Conservation (phyloP, 2,797 vertebrate species). For the Poecilia wingei region DNA sequence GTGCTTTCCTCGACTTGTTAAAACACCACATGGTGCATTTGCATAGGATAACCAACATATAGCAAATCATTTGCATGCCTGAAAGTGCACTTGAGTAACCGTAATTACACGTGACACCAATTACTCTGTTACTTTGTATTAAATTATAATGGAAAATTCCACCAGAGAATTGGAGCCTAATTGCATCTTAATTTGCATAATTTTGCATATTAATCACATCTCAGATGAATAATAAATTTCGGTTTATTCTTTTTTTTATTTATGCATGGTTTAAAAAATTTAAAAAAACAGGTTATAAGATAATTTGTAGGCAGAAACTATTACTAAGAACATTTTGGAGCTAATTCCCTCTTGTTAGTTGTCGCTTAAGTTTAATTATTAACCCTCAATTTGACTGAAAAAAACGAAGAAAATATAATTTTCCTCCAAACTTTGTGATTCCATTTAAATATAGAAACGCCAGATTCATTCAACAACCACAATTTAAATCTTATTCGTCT, state of each 20-base stretch:
- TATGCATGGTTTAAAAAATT: constrained; percentile 89
- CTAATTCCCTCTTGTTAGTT: constrained; percentile 95
- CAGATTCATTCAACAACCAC: constrained; percentile 52
- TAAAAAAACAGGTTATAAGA: constrained; percentile 93
- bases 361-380: constrained; percentile 87
- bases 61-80: constrained; percentile 98
- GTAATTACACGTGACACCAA: constrained; percentile 99
- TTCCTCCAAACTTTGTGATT: constrained; percentile 52
- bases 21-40: constrained; percentile 90
- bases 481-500: constrained; percentile 64
- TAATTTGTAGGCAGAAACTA: constrained; percentile 88
- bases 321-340: constrained; percentile 93
- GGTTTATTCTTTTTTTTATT: constrained; percentile 98
- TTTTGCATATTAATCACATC: constrained; percentile 99
- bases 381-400: constrained; percentile 75
- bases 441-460: constrained; percentile 47
- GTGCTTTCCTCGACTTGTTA: constrained; percentile 83
- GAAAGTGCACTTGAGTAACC: constrained; percentile 99
- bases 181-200: constrained; percentile 99
- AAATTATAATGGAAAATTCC: constrained; percentile 99
- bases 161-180: constrained; percentile 99
- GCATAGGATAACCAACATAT: constrained; percentile 99
- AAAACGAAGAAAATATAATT: constrained; percentile 13
- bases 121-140: constrained; percentile 99
- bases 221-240: constrained; percentile 99